These are phyloP conservation scores for Corapipo altera DNA, from an alignment of 2,113 vertebrate genomes.

Conservation along the genomic window DNA sequence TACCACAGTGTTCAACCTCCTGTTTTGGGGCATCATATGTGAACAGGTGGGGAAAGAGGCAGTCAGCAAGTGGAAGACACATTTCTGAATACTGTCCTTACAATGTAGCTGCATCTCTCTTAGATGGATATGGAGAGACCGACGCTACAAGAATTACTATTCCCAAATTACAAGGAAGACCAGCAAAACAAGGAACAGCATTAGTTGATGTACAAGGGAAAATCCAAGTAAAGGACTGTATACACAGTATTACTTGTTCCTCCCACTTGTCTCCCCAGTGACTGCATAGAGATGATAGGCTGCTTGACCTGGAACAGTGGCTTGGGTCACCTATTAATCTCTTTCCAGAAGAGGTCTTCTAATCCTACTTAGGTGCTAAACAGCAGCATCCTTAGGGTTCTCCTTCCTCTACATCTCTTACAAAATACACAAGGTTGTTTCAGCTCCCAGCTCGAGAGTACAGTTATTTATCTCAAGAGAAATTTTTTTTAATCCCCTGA, in stretches of 20 bases:
- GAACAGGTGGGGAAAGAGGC: neutral
- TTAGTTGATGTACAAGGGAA: neutral
- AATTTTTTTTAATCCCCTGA: neutral
- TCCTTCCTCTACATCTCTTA: neutral
- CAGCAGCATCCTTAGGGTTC: neutral
- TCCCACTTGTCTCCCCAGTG: neutral
- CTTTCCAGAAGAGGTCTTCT: neutral
- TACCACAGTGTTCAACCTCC: neutral
- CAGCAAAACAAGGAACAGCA: neutral
- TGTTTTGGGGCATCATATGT: neutral
- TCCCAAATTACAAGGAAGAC: neutral
- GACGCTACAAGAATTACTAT: neutral
- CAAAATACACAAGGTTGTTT: neutral
- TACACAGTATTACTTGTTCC: neutral
- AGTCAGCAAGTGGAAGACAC: neutral
- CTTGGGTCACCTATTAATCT: neutral
- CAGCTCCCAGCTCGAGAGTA: neutral
- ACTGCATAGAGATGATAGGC: neutral
- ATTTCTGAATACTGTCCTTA: neutral
- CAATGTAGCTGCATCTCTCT: neutral
- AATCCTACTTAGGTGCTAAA: neutral
- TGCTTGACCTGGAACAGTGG: neutral
- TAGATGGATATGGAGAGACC: neutral
- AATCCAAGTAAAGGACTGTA: neutral
- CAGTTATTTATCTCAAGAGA: neutral